Evolutionary conservation across 2,113 vertebrate species (phyloP), one percentile per base, ranked within the genome.

Genomic region (Hepsetus odoe): DNA sequence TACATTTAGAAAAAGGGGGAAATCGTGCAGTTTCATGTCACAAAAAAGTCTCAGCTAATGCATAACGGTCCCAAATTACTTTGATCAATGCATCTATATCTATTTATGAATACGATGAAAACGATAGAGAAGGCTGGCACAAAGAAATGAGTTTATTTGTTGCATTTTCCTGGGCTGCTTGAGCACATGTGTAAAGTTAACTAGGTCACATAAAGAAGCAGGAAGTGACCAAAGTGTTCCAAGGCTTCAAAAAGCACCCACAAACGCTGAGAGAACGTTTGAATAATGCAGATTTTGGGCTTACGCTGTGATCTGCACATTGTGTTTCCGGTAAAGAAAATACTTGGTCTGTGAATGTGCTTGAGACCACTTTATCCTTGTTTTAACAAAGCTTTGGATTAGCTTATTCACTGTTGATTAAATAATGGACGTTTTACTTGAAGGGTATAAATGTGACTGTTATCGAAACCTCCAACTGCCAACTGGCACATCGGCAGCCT

Each of bases 171-270:
- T 62, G 35, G 4, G 32, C 20, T 18, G 61, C n/a, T 16, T 32
- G 51, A 18, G 59, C 22, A 76, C 64, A 51, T 49, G 66, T 30
- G 30, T n/a, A 12, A 67, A 35, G 26, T 51, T 20, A 69, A 62
- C 46, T 80, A 68, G 77, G 68, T 77, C 74, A 80, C 49, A 61
- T 4, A 10, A 22, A 73, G 30, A 72, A 73, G 51, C 74, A 83
- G 77, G 78, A 83, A 80, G 77, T 77, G 51, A 62, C 38, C 51
- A 7, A 13, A 0, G 5, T 9, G 58, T 64, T 72, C 30, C 18
- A 59, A 58, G 20, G 22, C 76, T 65, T 73, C 70, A 64, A 80
- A 59, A 51, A 77, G 62, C 66, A n/a, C 73, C 14, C 61, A 40
- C 58, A 35, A 14, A 58, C 70, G 53, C n/a, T 38, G 61, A 65